A percentile compares a stretch with the other conserved stretches of the same genome.
Evolutionary conservation across 2,113 vertebrate genomes (phyloP).

Genomic region (Menura novaehollandiae): DNA sequence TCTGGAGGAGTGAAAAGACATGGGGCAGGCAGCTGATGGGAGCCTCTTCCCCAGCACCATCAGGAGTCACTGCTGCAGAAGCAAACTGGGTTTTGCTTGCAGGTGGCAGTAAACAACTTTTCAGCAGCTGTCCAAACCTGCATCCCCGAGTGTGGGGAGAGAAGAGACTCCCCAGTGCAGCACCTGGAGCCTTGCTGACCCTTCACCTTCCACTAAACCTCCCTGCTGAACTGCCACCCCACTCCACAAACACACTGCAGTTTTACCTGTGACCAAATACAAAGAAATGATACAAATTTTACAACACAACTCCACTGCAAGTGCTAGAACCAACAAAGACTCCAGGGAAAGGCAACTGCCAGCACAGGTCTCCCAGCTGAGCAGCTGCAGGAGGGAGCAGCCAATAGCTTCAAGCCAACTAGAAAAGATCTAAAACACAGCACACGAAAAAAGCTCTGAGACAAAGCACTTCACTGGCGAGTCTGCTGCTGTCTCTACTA

Average conservation of each 20-base stretch:
- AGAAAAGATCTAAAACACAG: not conserved
- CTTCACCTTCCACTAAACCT: not conserved
- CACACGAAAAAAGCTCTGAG: fast-evolving
- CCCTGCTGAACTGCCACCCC: not conserved
- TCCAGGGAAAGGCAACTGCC: not conserved
- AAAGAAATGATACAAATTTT: fast-evolving
- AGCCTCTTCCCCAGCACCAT: not conserved
- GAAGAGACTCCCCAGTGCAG: not conserved
- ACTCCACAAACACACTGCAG: not conserved
- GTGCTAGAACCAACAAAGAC: not conserved
- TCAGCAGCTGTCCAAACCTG: not conserved
- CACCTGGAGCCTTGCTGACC: not conserved
- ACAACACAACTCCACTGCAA: not conserved
- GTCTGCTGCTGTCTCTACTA: not conserved
- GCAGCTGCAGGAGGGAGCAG: not conserved
- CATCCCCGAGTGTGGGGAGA: fast-evolving
- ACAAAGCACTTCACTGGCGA: fast-evolving
- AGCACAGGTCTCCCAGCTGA: not conserved
- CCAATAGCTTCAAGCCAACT: too few species aligned
- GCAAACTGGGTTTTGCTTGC: not conserved
- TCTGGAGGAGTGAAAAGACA: not conserved
- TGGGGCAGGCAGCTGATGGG: fast-evolving
- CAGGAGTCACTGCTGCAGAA: not conserved
- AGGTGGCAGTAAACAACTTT: fast-evolving
- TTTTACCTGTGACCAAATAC: not conserved